Evolutionary conservation across 2,888 invertebrate species (phyloP).

Genomic region (Hyalella azteca): DNA sequence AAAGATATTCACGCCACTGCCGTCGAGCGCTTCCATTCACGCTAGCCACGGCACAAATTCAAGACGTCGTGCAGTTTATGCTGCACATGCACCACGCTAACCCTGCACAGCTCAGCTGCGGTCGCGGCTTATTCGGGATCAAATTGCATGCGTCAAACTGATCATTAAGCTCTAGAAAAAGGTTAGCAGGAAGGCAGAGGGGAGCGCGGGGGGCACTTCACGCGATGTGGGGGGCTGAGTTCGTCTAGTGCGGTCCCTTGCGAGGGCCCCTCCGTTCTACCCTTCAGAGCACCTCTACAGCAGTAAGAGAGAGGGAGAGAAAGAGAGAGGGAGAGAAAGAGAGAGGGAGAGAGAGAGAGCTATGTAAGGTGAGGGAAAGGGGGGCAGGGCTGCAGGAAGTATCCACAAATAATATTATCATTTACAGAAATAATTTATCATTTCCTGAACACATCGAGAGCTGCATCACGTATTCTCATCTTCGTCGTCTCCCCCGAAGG

Average conservation of each 20-base stretch:
- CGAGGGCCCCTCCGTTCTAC: slow-evolving; percentile 19
- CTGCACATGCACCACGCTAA: background rate
- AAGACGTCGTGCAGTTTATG: background rate
- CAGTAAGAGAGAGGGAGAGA: no score
- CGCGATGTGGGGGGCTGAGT: slow-evolving; percentile 11
- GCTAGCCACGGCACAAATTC: background rate
- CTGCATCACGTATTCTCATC: no score
- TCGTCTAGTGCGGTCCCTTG: slow-evolving; percentile 24
- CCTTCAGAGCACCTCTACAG: slow-evolving; percentile 35
- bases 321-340: no score
- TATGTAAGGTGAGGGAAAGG: slow-evolving; percentile 7
- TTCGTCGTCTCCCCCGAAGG: no score
- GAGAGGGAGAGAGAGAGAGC: no score
- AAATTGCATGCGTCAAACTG: background rate
- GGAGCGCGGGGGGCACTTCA: slow-evolving; percentile 35
- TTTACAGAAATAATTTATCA: no score
- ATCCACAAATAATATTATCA: background rate
- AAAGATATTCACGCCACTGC: slow-evolving; percentile 17
- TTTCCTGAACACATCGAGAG: no score
- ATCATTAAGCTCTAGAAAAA: background rate
- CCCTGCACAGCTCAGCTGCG: background rate
- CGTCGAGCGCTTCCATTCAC: slow-evolving; percentile 5
- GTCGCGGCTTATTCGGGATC: background rate
- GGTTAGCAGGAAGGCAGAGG: background rate
- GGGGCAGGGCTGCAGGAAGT: background rate